Conservation (phyloP, 2,113 vertebrate genomes). For the Phylloscopus trochiloides region DNA sequence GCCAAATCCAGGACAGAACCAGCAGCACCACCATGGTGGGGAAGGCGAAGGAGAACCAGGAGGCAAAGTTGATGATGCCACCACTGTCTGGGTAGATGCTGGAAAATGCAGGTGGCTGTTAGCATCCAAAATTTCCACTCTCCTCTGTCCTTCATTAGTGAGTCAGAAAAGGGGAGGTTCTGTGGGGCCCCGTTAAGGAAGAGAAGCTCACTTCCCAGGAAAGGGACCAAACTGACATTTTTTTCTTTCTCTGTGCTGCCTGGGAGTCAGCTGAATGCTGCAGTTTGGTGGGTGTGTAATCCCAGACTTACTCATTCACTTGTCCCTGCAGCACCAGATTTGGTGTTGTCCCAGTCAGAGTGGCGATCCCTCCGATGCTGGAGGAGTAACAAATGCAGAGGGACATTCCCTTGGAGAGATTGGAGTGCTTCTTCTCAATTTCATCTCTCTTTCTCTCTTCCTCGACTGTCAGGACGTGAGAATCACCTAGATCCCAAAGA, state of each 20-base stretch:
- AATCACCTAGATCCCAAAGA: conserved; percentile 29
- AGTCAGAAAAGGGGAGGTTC: neutral
- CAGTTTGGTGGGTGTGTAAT: neutral
- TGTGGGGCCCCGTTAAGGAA: neutral
- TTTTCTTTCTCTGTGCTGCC: neutral
- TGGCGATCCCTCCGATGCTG: conserved; percentile 93
- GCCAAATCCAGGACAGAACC: conserved; percentile 82
- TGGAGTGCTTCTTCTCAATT: conserved; percentile 59
- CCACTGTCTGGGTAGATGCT: conserved; percentile 76
- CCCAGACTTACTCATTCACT: conserved; percentile 80
- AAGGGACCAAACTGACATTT: neutral
- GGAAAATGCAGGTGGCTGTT: neutral
- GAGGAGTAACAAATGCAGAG: conserved; percentile 87
- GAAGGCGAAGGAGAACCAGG: conserved; percentile 91
- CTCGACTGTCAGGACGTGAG: neutral
- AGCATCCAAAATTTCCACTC: neutral
- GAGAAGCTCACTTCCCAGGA: neutral
- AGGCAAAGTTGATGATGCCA: conserved; percentile 87
- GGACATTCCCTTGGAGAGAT: conserved; percentile 84
- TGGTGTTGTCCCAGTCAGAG: conserved; percentile 88
- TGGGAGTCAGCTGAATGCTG: neutral
- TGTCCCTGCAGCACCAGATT: conserved; percentile 94
- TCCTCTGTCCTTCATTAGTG: neutral
- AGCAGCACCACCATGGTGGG: conserved; percentile 85
- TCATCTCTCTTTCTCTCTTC: neutral